phyloP scores from a whole-genome alignment of 37 sponge, comb jelly and placozoan genomes.

The Tethya wilhelma region DNA sequence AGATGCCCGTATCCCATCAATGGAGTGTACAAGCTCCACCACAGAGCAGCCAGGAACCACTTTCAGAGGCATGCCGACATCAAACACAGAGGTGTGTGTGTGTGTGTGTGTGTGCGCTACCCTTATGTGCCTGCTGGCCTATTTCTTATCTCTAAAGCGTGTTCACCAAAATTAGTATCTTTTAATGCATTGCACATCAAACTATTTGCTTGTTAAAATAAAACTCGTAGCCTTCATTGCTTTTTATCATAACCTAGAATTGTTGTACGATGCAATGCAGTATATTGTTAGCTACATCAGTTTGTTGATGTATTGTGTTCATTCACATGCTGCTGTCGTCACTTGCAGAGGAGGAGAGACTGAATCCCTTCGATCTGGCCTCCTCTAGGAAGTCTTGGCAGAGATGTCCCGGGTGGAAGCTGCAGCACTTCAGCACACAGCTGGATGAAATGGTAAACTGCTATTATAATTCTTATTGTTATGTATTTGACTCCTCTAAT shows the following conservation, averaged over 20 bases:
- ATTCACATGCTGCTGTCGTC: too few species aligned
- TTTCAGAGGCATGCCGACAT: constrained; percentile 59
- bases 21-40: constrained; percentile 13
- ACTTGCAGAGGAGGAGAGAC: constrained; percentile 24
- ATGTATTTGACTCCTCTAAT: background rate
- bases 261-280: too few species aligned
- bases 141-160: too few species aligned
- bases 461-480: background rate
- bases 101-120: too few species aligned
- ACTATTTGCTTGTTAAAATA: too few species aligned
- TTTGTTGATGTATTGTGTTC: too few species aligned
- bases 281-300: too few species aligned
- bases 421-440: constrained; percentile 24
- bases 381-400: background rate
- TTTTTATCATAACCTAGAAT: too few species aligned
- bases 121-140: background rate
- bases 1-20: constrained; percentile 46
- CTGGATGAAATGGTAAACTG: constrained; percentile 41
- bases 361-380: constrained; percentile 13
- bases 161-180: too few species aligned
- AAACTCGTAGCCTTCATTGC: too few species aligned
- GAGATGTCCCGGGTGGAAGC: constrained; percentile 50
- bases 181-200: too few species aligned
- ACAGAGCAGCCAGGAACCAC: constrained; percentile 47
- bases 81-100: constrained; percentile 62